Base-by-base conservation (phyloP, 1,140 invertebrate genomes). In the Lethrus apterus region DNA sequence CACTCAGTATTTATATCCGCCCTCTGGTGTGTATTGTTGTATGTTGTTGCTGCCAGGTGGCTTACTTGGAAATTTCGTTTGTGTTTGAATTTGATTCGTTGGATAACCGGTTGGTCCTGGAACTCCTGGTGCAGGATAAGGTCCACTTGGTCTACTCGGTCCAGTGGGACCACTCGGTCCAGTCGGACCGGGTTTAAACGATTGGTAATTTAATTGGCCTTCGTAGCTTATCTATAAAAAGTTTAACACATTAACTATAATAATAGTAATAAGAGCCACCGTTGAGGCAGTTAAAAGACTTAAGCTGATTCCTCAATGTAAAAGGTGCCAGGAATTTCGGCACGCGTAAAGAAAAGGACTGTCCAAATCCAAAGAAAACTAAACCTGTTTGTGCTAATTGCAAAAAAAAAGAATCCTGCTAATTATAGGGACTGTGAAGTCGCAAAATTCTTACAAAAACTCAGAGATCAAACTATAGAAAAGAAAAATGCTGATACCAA, bases 181-280 rank as follows among this genome's bases (percentile, higher is more conserved):
- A 19, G 33, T 10, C 21, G 26, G 44, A 17, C 46, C 49, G 10
- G 23, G 40, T 29, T 9, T 29, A 29, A 29, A 42, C n/a, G 40
- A 42, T 42, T 42, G 40, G 13, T 42, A 42, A 29, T 42, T 42
- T 21, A 42, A 26, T 17, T 42, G 40, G 2, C 40, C 40, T 13
- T 42, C 40, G 24, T 42, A 42, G 29, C 40, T 42, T 42, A 42
- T 42, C 40, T 42, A 29, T 5, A 15, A 42, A 10, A 19, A 38
- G 19, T 23, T 7, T 23, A 42, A 15, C 5, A 42, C 14, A 14
- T 20, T n/a, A n/a, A n/a, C n/a, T n/a, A n/a, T n/a, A n/a, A n/a
- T n/a, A n/a, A n/a, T n/a, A n/a, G n/a, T n/a, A n/a, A n/a, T n/a
- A n/a, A n/a, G n/a, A n/a, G n/a, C n/a, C n/a, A n/a, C n/a, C n/a